Base-by-base conservation (phyloP, 2,113 vertebrate genomes). In the Rhabdornis inornatus region DNA sequence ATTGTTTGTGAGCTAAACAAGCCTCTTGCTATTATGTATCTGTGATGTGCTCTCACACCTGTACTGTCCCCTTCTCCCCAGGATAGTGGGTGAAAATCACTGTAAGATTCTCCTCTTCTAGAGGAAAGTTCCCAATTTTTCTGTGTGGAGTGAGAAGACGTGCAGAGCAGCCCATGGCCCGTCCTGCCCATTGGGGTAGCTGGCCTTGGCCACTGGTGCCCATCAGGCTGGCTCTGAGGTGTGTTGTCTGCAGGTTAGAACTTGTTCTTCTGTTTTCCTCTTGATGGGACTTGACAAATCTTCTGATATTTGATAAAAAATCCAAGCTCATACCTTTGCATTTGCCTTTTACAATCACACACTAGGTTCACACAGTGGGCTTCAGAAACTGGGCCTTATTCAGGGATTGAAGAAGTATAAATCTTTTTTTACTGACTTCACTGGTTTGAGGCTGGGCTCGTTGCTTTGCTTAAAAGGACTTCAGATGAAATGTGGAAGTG, bases 121-220 rank as follows among this genome's bases (percentile, higher is more conserved):
- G 37, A 72, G 18, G 12, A 76, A 80, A 85, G 53, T 21, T 17
- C 42, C 15, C 2, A 2, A 0, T 25, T 59, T 24, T 53, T 80
- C 33, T 63, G 22, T n/a, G 15, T 50, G 39, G 52, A 20, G 13
- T 2, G 4, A 65, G 59, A 10, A 65, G 45, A 40, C 7, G 2
- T 13, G 18, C 20, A 45, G 52, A 31, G 70, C 0, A 12, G 5
- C 33, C 74, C 12, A 2, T 27, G 35, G 47, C 19, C 37, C 0
- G 0, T 44, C 6, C 18, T 57, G 16, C 13, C 31, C 50, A 4
- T 1, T 39, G 47, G 10, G 15, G 33, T 35, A 35, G 14, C 18
- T 20, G 31, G 10, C 33, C 33, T 68, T 63, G 74, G 35, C 31
- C 2, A 0, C 28, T 13, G n/a, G 3, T 27, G 15, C 40, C n/a